Evolutionary conservation across 30 jellyfish, hydroid and myxozoan genomes (phyloP).

Genomic region (Morbakka virulenta): DNA sequence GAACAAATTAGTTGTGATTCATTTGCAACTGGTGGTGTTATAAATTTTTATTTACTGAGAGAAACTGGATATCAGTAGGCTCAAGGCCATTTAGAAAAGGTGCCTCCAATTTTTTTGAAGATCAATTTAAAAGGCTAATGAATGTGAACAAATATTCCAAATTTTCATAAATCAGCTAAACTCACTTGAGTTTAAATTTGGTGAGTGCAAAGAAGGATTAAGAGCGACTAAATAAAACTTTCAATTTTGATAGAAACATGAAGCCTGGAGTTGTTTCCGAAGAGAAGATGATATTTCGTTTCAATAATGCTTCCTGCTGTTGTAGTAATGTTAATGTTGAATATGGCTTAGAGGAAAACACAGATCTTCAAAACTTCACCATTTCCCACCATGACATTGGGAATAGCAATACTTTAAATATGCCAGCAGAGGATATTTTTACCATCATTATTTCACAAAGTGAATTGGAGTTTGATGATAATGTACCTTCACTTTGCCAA

Average conservation of each 20-base stretch:
- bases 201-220: background rate
- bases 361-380: background rate
- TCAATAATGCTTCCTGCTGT: background rate
- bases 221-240: background rate
- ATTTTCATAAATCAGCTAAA: too few relatives aligned
- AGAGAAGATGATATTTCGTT: background rate
- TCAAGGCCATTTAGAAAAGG: slow-evolving; percentile 10
- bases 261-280: background rate
- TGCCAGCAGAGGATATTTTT: background rate
- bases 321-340: background rate
- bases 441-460: background rate
- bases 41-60: slow-evolving; percentile 2
- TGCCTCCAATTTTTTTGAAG: slow-evolving; percentile 25
- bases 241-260: background rate
- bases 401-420: background rate
- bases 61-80: slow-evolving; percentile 24
- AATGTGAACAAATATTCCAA: too few relatives aligned
- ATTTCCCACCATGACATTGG: background rate
- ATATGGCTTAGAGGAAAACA: background rate
- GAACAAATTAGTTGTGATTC: background rate
- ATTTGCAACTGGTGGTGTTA: background rate
- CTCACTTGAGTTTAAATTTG: background rate
- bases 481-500: background rate
- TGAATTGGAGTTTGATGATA: background rate
- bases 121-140: background rate